Percentiles rank a stretch among this genome's conserved stretches.
Evolutionary conservation across 2,888 invertebrate genomes (phyloP).

Genomic region (Watsonalla binaria): DNA sequence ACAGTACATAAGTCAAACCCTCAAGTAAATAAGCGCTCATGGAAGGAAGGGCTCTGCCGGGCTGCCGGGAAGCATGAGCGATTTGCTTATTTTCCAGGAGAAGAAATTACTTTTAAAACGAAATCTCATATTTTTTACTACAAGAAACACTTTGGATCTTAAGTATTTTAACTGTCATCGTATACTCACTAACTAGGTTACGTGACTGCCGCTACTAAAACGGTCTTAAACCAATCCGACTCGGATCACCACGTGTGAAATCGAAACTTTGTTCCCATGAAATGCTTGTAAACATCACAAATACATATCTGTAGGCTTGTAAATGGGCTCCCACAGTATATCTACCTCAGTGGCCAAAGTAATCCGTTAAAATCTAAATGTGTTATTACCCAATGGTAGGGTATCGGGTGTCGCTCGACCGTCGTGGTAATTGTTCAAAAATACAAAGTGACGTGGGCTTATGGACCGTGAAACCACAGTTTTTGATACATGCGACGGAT

Average conservation of each 20-base stretch:
- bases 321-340: slow-evolving; percentile 53
- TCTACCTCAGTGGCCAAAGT: slow-evolving; percentile 60
- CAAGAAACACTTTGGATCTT: neutral
- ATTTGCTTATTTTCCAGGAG: no score
- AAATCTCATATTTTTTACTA: neutral
- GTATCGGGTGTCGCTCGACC: slow-evolving; percentile 52
- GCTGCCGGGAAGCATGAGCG: no score
- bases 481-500: slow-evolving; percentile 28
- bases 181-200: slow-evolving; percentile 25
- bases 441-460: slow-evolving; percentile 46
- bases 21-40: no score
- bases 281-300: slow-evolving; percentile 51
- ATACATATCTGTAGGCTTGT: slow-evolving; percentile 34
- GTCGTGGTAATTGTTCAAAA: slow-evolving; percentile 37
- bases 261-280: slow-evolving; percentile 55
- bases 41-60: no score
- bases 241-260: slow-evolving; percentile 50
- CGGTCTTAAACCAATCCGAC: slow-evolving; percentile 30
- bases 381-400: slow-evolving; percentile 42
- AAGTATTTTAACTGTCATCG: slow-evolving; percentile 12
- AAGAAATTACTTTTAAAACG: no score
- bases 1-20: no score
- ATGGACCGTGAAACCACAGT: slow-evolving; percentile 60
- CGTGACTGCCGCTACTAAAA: slow-evolving; percentile 45
- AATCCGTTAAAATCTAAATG: slow-evolving; percentile 48